These are phyloP conservation scores for Pontoporia blainvillei DNA, from an alignment of 2,113 vertebrate genomes.

Conservation along the genomic window DNA sequence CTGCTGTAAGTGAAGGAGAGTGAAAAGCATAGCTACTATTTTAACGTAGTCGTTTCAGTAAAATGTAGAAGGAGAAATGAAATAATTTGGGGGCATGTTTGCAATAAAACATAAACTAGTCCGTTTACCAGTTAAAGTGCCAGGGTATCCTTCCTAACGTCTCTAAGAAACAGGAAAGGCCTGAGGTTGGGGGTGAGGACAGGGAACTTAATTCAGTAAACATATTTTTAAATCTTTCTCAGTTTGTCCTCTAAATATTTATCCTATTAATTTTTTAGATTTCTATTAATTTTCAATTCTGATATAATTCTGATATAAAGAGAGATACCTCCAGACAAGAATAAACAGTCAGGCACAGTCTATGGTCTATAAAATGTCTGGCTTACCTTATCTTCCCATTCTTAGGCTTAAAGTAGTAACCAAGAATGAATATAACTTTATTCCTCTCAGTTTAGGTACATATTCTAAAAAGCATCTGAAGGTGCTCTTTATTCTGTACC, in stretches of 20 bases:
- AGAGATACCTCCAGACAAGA: neutral
- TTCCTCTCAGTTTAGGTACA: neutral
- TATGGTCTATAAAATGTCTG: neutral
- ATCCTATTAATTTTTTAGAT: neutral
- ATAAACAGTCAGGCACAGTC: neutral
- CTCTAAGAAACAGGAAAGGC: neutral
- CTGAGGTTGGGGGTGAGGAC: rapidly evolving
- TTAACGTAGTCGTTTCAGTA: constrained; percentile 19
- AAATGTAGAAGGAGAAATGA: constrained; percentile 10
- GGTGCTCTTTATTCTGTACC: neutral
- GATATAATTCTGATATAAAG: neutral
- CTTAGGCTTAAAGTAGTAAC: neutral
- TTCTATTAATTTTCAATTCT: constrained; percentile 30
- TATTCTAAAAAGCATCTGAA: constrained; percentile 26
- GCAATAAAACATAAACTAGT: neutral
- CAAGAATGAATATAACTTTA: neutral
- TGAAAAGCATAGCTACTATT: neutral
- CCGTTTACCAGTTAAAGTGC: neutral
- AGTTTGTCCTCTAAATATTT: neutral
- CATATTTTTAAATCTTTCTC: neutral
- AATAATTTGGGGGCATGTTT: neutral
- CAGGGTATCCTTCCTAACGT: neutral
- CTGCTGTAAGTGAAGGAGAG: neutral
- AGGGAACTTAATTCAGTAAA: neutral
- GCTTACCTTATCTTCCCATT: neutral